Evolutionary conservation across 2,797 vertebrate genomes (phyloP).

Genomic region (Cottoperca gobio): DNA sequence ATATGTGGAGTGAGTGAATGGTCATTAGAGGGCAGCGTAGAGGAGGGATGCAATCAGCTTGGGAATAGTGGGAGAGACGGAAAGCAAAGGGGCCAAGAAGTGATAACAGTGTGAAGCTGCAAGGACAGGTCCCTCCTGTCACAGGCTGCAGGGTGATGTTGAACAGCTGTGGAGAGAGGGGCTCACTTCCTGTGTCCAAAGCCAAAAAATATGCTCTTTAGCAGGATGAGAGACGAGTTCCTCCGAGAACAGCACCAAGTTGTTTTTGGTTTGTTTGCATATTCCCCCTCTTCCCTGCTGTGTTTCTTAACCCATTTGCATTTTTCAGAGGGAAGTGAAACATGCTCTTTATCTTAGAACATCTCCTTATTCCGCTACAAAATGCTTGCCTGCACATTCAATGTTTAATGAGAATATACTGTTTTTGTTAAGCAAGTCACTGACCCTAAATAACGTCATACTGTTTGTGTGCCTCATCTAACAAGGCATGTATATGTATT

Average conservation of each 20-base stretch:
- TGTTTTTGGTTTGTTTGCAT: neutral
- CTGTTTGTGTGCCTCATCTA: neutral
- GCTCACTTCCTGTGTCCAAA: slow-evolving; percentile 60
- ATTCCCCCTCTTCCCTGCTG: neutral
- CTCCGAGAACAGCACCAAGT: neutral
- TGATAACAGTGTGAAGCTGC: slow-evolving; percentile 61
- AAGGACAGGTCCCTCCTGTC: slow-evolving; percentile 68
- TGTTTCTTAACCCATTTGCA: slow-evolving; percentile 36
- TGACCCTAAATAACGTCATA: neutral
- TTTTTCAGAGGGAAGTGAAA: slow-evolving; percentile 56
- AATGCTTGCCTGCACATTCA: neutral
- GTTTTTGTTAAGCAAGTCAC: slow-evolving; percentile 8
- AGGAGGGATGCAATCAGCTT: slow-evolving; percentile 62
- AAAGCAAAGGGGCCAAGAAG: slow-evolving; percentile 44
- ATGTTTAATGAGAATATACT: neutral
- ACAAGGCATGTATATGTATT: neutral
- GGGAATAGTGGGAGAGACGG: slow-evolving; percentile 64
- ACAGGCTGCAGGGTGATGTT: slow-evolving; percentile 64
- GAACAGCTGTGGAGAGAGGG: slow-evolving; percentile 70
- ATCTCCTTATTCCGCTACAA: slow-evolving; percentile 1
- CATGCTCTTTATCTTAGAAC: neutral
- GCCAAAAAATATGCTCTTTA: neutral
- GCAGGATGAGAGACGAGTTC: slow-evolving; percentile 22
- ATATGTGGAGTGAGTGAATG: slow-evolving; percentile 55
- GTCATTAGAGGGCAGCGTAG: slow-evolving; percentile 54